A percentile compares a stretch with the other conserved stretches of the same genome.
Conservation (phyloP, 1,140 invertebrate genomes). For the Drosophila ercepeae region DNA sequence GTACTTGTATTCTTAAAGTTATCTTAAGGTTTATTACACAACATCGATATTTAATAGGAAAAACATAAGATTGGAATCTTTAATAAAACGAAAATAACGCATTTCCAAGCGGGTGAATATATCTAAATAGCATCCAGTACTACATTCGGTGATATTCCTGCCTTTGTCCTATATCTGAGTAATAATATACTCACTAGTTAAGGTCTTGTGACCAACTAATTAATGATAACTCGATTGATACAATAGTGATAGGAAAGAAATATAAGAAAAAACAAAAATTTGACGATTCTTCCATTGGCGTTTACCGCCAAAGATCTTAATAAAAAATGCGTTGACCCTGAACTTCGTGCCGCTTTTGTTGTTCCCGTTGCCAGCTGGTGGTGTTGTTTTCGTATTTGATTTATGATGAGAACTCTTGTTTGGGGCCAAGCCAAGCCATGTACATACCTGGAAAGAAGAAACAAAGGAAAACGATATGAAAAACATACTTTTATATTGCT, state of each 20-base stretch:
- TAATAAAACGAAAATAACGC: not conserved
- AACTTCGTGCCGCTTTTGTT: constrained; percentile 23
- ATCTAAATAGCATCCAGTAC: not conserved
- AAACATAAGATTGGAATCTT: constrained; percentile 8
- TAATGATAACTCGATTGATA: not conserved
- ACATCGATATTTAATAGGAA: not conserved
- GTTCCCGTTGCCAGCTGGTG: constrained; percentile 8
- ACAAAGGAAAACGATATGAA: constrained; percentile 35
- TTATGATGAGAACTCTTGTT: constrained; percentile 25
- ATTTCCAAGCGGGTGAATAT: not conserved
- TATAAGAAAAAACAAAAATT: not conserved
- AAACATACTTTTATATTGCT: constrained; percentile 48
- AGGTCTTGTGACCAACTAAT: not conserved
- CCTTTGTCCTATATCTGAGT: not conserved
- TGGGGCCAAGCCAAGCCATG: not conserved
- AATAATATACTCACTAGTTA: not conserved
- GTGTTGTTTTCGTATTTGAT: constrained; percentile 12
- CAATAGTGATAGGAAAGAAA: not conserved
- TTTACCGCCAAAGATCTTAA: constrained; percentile 4
- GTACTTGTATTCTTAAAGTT: too few relatives aligned
- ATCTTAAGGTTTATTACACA: constrained; percentile 1
- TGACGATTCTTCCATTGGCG: not conserved
- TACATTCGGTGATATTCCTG: not conserved
- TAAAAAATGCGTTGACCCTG: constrained; percentile 28
- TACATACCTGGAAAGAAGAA: constrained; percentile 57